phyloP scores from a whole-genome alignment of 2,113 vertebrate species.

The Phasianus colchicus region DNA sequence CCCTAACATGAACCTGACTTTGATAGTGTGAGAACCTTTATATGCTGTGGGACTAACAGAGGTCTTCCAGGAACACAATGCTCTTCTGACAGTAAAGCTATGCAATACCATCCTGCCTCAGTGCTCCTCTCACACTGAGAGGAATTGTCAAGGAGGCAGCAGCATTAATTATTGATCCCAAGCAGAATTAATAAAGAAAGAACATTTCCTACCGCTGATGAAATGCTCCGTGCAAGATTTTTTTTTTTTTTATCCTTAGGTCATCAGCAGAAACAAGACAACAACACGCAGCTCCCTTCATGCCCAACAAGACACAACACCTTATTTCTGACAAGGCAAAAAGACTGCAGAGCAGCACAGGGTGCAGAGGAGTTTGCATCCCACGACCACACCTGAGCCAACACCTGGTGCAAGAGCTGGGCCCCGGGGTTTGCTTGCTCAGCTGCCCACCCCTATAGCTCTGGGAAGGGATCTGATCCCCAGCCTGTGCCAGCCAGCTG shows the following conservation, averaged over 20 bases:
- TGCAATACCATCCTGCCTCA: neutral
- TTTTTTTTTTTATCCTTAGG: slow-evolving; percentile 17
- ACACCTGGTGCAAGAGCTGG: neutral
- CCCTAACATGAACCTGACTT: neutral
- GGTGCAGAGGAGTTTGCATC: neutral
- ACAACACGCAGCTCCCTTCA: too few relatives aligned
- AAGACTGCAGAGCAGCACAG: neutral
- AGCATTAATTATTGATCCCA: slow-evolving; percentile 64
- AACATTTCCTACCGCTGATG: slow-evolving; percentile 26
- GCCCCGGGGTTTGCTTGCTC: neutral
- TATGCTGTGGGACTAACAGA: neutral
- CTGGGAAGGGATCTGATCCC: neutral
- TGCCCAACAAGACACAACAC: neutral
- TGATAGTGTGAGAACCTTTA: neutral
- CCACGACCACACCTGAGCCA: neutral
- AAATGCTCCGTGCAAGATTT: neutral
- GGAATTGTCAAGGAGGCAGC: neutral
- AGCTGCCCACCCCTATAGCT: neutral
- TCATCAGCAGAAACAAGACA: neutral
- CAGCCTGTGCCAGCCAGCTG: neutral
- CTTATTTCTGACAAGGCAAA: neutral
- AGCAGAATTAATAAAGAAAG: slow-evolving; percentile 52
- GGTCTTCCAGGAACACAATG: neutral
- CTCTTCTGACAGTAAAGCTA: neutral
- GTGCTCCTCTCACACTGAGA: neutral